Evolutionary conservation across 2,888 invertebrate genomes (phyloP).

Genomic region (Cryptus viduatorius): DNA sequence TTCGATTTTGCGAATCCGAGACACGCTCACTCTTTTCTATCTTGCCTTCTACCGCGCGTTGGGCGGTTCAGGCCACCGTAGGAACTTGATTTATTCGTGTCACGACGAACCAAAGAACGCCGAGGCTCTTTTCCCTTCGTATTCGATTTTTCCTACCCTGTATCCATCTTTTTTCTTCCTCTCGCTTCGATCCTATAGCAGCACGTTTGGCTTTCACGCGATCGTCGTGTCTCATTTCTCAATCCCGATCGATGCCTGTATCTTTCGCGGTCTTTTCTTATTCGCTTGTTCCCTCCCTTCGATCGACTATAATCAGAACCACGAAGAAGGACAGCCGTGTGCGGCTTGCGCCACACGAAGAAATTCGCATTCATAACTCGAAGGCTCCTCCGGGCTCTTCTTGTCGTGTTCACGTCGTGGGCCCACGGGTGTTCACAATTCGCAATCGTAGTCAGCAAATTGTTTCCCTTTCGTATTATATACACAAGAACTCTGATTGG

Average conservation of each 20-base stretch:
- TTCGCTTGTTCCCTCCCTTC: conserved; percentile 57
- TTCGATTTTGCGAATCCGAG: conserved; percentile 64
- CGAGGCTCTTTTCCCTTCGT: conserved; percentile 47
- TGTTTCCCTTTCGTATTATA: conserved; percentile 74
- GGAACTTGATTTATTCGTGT: conserved; percentile 81
- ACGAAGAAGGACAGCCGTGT: conserved; percentile 63
- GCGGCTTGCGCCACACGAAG: conserved; percentile 68
- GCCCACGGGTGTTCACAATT: conserved; percentile 27
- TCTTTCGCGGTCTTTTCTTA: conserved; percentile 1
- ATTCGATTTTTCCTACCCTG: conserved; percentile 61
- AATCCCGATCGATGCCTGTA: neutral
- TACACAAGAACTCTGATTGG: conserved; percentile 73
- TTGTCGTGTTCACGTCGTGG: conserved; percentile 16
- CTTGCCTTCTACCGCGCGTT: conserved; percentile 22
- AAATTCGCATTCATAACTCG: conserved; percentile 83
- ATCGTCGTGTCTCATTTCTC: conserved; percentile 13
- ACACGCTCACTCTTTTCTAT: conserved; percentile 65
- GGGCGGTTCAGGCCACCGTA: conserved; percentile 65
- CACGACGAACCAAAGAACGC: conserved; percentile 75
- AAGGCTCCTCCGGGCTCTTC: conserved; percentile 51
- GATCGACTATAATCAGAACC: conserved; percentile 77
- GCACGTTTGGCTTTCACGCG: neutral
- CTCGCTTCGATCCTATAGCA: conserved; percentile 3
- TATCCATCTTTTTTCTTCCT: conserved; percentile 28
- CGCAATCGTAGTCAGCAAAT: conserved; percentile 75